Evolutionary conservation across 1,140 invertebrate species (phyloP), one percentile per base, ranked within the genome.

Genomic region (Leptoteleia sp.): DNA sequence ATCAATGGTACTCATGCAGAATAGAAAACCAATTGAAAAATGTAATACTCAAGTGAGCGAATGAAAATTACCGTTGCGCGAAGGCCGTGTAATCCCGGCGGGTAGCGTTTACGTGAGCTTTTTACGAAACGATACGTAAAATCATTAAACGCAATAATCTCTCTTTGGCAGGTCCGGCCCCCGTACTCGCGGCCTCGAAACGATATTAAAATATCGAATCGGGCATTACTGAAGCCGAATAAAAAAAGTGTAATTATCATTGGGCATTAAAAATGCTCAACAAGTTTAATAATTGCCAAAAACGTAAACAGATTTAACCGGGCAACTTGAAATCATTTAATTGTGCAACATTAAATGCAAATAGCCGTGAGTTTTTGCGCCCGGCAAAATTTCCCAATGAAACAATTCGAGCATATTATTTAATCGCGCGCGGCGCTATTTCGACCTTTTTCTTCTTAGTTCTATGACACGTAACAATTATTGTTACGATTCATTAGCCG

Each of bases 401-500:
- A 59, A 62, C 38, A 40, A 76, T 48, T 61, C 19, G 19, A 50
- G 57, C 48, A 22, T 50, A 57, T 64, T 64, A 64, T 64, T 59
- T 57, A 68, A 70, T 70, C 48, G 73, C 5, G 15, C 37, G 54
- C 8, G 13, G 15, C 37, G 54, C 8, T 13, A 57, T 55, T 76
- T 55, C 40, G 55, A 68, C 52, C 62, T n/a, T 68, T 62, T 76
- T 62, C 64, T 62, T 54, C 52, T 59, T 33, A 59, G 27, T 62
- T 61, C 33, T 52, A 70, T 29, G 73, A 70, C 64, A 76, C 57
- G 73, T 68, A 70, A 70, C 64, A 76, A 76, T 76, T 76, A 76
- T 68, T 70, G 57, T 50, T 43, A 64, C 73, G 73, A 76, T 76
- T 76, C 73, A 76, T 76, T 73, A 79, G 55, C 61, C 54, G 55